A percentile compares a stretch with the other conserved stretches of the same genome.
Evolutionary conservation across 2,888 invertebrate genomes (phyloP).

Genomic region (Eurytoma adleriae): DNA sequence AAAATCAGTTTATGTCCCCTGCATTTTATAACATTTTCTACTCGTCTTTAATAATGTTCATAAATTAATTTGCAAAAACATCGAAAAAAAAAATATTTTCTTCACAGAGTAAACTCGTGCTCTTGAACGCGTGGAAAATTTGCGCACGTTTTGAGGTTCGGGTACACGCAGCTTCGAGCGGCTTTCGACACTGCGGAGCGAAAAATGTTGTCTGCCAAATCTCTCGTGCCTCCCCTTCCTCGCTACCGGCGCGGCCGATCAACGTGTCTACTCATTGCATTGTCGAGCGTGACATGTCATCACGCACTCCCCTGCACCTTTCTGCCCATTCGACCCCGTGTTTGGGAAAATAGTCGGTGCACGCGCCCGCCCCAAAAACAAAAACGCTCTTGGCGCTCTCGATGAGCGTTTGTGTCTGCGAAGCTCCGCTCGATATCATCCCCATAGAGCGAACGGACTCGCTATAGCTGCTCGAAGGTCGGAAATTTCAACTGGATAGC

Average conservation of each 20-base stretch:
- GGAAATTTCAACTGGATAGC: not conserved
- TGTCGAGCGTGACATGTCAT: conserved; percentile 40
- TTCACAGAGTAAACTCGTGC: too few relatives aligned
- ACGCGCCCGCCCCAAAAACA: conserved; percentile 23
- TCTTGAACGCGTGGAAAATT: too few relatives aligned
- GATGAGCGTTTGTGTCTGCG: conserved; percentile 3
- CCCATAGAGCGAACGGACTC: not conserved
- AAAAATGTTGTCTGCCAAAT: conserved; percentile 17
- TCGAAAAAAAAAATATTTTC: too few relatives aligned
- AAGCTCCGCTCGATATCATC: not conserved
- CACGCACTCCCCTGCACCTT: not conserved
- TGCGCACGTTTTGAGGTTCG: too few relatives aligned
- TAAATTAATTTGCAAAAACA: too few relatives aligned
- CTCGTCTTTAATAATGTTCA: too few relatives aligned
- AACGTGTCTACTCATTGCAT: conserved; percentile 5
- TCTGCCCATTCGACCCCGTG: conserved; percentile 1
- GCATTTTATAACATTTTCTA: too few relatives aligned
- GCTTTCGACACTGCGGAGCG: not conserved
- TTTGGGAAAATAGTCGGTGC: conserved; percentile 19
- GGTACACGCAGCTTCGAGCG: not conserved
- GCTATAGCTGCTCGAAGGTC: conserved; percentile 1
- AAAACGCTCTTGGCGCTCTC: conserved; percentile 27
- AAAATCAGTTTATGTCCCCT: too few relatives aligned
- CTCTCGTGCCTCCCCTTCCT: not conserved
- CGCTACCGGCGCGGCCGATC: not conserved